Conservation (phyloP, 1,140 invertebrate genomes). For the Polypedilum pembai region DNA sequence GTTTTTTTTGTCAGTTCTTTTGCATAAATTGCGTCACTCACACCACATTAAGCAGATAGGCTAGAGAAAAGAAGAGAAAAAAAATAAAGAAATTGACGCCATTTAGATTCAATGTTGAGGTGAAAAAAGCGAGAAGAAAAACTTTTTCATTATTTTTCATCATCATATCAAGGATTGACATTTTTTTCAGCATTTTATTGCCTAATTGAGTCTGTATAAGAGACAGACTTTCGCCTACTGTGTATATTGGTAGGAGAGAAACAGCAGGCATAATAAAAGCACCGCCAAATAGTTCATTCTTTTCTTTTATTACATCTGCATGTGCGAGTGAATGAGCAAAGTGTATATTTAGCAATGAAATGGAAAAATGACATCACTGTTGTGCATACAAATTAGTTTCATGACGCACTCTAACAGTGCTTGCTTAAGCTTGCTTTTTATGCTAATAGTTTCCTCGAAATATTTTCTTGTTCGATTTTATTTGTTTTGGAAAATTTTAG, state of each 20-base stretch:
- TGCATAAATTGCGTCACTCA: not conserved
- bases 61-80: not conserved
- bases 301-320: not conserved
- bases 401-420: not conserved
- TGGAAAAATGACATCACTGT: not conserved
- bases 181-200: not conserved
- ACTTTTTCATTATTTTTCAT: not conserved
- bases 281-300: not conserved
- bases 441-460: not conserved
- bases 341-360: not conserved
- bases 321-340: not conserved
- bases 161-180: constrained; percentile 11
- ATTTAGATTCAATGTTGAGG: not conserved
- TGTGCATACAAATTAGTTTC: constrained; percentile 12
- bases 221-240: not conserved
- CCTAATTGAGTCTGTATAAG: not conserved
- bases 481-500: not conserved
- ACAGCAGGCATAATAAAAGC: constrained; percentile 8
- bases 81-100: not conserved
- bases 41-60: not conserved
- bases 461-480: not conserved
- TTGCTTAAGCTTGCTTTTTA: not conserved
- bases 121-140: not conserved
- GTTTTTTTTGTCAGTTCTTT: too few species aligned
- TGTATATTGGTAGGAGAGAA: not conserved